Percentiles rank a stretch among this genome's conserved stretches.
These are phyloP conservation scores for Ceyx margarethae DNA, from an alignment of 2,113 vertebrate species.

Conservation along the genomic window DNA sequence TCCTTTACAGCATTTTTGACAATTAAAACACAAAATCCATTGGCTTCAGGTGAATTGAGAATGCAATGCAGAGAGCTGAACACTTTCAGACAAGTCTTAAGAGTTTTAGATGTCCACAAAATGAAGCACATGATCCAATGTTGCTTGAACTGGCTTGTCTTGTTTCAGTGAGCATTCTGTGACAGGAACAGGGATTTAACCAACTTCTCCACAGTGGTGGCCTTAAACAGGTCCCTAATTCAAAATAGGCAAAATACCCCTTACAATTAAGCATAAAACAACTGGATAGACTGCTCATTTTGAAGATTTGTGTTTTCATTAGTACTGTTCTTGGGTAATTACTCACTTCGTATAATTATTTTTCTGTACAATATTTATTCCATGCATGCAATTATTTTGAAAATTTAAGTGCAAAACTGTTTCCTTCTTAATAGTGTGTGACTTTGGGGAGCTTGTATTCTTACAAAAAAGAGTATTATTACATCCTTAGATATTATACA, in stretches of 20 bases:
- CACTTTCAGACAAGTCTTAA: neutral
- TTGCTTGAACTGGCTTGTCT: neutral
- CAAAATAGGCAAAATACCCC: neutral
- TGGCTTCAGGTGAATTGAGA: neutral
- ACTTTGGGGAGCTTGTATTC: neutral
- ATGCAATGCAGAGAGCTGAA: neutral
- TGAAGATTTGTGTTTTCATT: neutral
- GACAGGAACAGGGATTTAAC: neutral
- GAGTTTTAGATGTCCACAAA: neutral
- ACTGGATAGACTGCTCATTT: neutral
- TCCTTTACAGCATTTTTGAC: neutral
- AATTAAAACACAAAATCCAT: neutral
- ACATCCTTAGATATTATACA: neutral
- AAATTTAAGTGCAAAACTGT: neutral
- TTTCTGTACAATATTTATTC: neutral
- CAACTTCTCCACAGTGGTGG: fast-evolving
- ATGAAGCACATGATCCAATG: neutral
- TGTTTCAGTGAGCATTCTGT: neutral
- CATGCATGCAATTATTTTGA: neutral
- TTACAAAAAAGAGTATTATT: neutral
- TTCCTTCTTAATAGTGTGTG: neutral
- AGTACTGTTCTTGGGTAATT: neutral
- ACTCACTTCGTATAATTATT: neutral
- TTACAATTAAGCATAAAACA: neutral
- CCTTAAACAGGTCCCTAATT: neutral